These are phyloP conservation scores for Drosophila ercepeae DNA, from an alignment of 1,140 invertebrate species.

Conservation along the genomic window DNA sequence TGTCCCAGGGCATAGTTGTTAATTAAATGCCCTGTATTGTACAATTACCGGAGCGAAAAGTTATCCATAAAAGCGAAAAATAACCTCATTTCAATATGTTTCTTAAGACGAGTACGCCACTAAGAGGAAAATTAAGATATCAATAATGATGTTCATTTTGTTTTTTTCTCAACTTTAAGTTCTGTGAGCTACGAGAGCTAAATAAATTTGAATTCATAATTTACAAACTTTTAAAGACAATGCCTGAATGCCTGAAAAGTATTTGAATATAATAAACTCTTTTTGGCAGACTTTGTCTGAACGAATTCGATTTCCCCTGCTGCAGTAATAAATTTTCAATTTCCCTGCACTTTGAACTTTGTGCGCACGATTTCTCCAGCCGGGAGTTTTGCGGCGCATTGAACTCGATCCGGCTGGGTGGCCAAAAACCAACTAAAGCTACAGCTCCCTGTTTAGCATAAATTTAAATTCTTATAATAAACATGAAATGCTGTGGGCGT, in stretches of 20 bases:
- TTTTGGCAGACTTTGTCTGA: neutral
- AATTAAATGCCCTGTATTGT: conserved; percentile 31
- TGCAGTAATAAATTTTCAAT: conserved; percentile 43
- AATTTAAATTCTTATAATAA: conserved; percentile 71
- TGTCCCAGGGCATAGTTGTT: conserved; percentile 34
- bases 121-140: neutral
- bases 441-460: conserved; percentile 69
- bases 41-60: conserved; percentile 38
- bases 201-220: neutral
- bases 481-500: conserved; percentile 58
- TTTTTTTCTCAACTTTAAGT: neutral
- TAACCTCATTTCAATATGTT: conserved; percentile 15
- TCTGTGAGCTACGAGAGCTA: neutral
- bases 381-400: conserved; percentile 15
- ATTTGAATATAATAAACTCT: neutral
- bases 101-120: neutral
- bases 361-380: neutral
- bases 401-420: conserved; percentile 3
- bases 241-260: neutral
- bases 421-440: conserved; percentile 20
- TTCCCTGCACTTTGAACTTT: conserved; percentile 46
- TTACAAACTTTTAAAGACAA: neutral
- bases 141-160: neutral
- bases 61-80: conserved; percentile 2
- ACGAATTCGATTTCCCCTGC: neutral